Evolutionary conservation across 2,888 invertebrate species (phyloP).

Genomic region (Synergus laeviventris): DNA sequence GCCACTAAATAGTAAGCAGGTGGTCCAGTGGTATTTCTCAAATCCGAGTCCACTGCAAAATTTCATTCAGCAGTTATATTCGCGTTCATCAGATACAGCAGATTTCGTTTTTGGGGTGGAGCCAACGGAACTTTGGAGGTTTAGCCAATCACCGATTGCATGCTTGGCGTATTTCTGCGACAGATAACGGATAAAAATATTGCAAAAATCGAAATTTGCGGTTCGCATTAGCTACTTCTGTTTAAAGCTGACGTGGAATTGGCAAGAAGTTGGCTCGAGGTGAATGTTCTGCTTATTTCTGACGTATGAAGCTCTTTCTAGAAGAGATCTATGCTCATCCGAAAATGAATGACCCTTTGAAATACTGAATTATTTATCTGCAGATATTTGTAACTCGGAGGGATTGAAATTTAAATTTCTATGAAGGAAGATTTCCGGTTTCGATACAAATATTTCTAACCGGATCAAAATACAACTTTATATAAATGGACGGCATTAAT

Average conservation of each 20-base stretch:
- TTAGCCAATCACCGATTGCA: constrained; percentile 49
- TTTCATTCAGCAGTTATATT: constrained; percentile 47
- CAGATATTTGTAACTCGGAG: neutral
- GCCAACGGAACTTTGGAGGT: constrained; percentile 51
- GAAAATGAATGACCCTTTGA: constrained; percentile 11
- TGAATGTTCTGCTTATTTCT: constrained; percentile 27
- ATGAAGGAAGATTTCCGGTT: neutral
- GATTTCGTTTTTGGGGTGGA: constrained; percentile 52
- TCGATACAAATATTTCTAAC: neutral
- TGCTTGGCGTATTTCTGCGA: constrained; percentile 55
- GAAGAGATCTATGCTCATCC: constrained; percentile 26
- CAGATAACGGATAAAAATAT: constrained; percentile 54
- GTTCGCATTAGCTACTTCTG: constrained; percentile 47
- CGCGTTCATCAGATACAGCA: constrained; percentile 53
- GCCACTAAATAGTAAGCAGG: constrained; percentile 1
- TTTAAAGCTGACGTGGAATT: constrained; percentile 25
- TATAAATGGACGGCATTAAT: neutral
- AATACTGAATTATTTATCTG: constrained; percentile 14
- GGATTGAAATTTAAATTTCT: constrained; percentile 24
- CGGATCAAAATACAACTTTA: neutral
- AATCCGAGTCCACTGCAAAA: constrained; percentile 41
- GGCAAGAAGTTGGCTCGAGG: constrained; percentile 18
- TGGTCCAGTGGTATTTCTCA: constrained; percentile 27
- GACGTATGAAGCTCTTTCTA: neutral
- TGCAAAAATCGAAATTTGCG: constrained; percentile 47